phyloP scores from a whole-genome alignment of 2,888 invertebrate species.

The Dolichomitus sp. region DNA sequence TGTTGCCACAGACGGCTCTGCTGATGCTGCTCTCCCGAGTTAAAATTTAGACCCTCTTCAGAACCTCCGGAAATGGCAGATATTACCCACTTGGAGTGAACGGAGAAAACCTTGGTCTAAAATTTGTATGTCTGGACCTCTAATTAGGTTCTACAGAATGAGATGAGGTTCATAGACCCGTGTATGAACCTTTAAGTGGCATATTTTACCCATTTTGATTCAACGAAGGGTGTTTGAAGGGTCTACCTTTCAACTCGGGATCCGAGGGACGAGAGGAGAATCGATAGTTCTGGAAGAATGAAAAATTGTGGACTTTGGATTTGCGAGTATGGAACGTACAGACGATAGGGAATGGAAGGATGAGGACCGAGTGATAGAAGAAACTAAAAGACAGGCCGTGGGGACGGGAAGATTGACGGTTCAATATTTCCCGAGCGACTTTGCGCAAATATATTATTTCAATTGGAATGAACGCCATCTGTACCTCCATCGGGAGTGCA shows the following conservation, averaged over 20 bases:
- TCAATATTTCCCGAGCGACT: constrained; percentile 46
- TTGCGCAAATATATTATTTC: constrained; percentile 41
- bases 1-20: neutral
- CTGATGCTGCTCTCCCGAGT: neutral
- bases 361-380: constrained; percentile 1
- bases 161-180: no score
- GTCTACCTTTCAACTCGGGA: no score
- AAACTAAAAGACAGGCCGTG: constrained; percentile 19
- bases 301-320: constrained; percentile 39
- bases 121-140: no score
- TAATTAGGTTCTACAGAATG: no score
- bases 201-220: no score
- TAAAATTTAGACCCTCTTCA: no score
- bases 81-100: no score
- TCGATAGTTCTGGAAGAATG: constrained; percentile 66
- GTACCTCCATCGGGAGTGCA: constrained; percentile 15
- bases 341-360: neutral
- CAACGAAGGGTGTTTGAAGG: no score
- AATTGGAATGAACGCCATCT: constrained; percentile 7
- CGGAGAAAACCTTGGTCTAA: no score
- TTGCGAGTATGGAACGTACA: neutral
- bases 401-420: constrained; percentile 54
- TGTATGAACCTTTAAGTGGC: no score
- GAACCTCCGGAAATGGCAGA: no score
- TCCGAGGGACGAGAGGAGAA: constrained; percentile 29